phyloP scores from a whole-genome alignment of 1,140 invertebrate genomes.

The Leptinotarsa undecemlineata region DNA sequence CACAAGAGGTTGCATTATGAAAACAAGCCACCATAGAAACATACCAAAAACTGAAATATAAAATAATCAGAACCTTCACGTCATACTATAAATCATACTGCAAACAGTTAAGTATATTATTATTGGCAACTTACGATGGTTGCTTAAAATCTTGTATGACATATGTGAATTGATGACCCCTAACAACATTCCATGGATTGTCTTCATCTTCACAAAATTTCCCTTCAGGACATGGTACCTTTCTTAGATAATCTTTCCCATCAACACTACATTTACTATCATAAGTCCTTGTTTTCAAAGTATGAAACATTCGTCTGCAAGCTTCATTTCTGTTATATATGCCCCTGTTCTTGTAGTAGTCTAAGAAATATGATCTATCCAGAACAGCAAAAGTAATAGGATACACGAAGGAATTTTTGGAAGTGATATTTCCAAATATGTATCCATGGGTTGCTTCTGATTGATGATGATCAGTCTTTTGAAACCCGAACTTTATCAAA shows the following conservation, averaged over 20 bases:
- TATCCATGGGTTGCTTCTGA: conserved; percentile 85
- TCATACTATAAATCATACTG: neutral
- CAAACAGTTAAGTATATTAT: conserved; percentile 19
- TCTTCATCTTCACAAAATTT: conserved; percentile 88
- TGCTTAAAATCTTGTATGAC: conserved; percentile 85
- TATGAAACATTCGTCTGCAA: conserved; percentile 84
- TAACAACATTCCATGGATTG: conserved; percentile 79
- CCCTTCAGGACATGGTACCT: conserved; percentile 80
- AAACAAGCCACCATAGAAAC: conserved; percentile 92
- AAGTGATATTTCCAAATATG: conserved; percentile 92
- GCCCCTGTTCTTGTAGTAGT: conserved; percentile 82
- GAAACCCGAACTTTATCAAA: conserved; percentile 93
- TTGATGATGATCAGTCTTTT: conserved; percentile 88
- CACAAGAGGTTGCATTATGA: conserved; percentile 74
- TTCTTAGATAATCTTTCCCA: conserved; percentile 84
- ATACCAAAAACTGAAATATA: conserved; percentile 86
- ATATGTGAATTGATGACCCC: conserved; percentile 91
- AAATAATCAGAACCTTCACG: no score
- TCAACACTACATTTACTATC: conserved; percentile 76
- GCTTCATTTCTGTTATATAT: conserved; percentile 65
- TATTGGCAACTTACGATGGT: conserved; percentile 70
- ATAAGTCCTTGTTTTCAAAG: conserved; percentile 80
- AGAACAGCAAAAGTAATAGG: conserved; percentile 85
- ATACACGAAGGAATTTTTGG: conserved; percentile 64
- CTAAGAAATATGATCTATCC: conserved; percentile 83